phyloP scores from a whole-genome alignment of 2,888 invertebrate genomes.

The Ceriagrion tenellum region DNA sequence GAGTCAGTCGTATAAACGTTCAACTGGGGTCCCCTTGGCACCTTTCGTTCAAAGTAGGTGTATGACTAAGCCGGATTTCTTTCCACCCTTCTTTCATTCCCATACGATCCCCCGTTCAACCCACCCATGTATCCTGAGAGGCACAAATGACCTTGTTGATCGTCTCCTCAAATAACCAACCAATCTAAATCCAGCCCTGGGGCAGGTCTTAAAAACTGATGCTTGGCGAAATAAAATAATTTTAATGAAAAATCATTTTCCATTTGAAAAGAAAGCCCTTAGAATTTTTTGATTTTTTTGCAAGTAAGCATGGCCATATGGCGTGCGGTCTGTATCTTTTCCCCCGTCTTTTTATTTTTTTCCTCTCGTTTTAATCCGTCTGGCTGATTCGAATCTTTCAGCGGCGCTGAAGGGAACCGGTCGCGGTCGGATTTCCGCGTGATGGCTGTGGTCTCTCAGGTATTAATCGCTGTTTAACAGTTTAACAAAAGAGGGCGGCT shows the following conservation, averaged over 20 bases:
- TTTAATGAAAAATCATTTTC: neutral
- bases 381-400: neutral
- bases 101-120: too few species aligned
- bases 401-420: neutral
- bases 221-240: neutral
- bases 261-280: neutral
- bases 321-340: neutral
- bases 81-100: too few species aligned
- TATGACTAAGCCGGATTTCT: too few species aligned
- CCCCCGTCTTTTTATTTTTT: neutral
- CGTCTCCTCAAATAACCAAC: too few species aligned
- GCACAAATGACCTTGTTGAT: too few species aligned
- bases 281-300: neutral
- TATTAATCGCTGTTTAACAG: conserved; percentile 16
- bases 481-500: neutral
- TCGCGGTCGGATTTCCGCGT: neutral
- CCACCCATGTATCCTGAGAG: too few species aligned
- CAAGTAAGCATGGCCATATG: neutral
- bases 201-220: too few species aligned
- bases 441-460: neutral
- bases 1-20: too few species aligned
- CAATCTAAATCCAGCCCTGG: too few species aligned
- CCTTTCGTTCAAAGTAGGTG: too few species aligned
- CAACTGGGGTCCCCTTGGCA: too few species aligned
- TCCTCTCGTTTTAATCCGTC: neutral